A percentile compares a stretch with the other conserved stretches of the same genome.
Conservation (phyloP, 2,797 vertebrate species). For the Hirundo rustica region DNA sequence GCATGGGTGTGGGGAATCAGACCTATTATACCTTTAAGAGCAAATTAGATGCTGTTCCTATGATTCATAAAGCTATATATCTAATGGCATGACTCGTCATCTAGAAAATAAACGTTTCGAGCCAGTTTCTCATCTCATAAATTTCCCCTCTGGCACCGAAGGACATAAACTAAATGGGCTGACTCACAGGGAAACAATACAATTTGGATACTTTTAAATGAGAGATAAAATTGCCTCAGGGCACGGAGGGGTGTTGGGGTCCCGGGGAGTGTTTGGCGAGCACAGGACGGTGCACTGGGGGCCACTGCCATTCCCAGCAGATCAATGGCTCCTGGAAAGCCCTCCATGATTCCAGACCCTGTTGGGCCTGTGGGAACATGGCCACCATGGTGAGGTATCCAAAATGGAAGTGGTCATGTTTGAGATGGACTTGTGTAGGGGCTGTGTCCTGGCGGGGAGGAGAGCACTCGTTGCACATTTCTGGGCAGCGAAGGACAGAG, state of each 20-base stretch:
- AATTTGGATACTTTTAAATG: constrained; percentile 64
- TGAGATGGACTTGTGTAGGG: background rate
- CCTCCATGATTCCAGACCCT: background rate
- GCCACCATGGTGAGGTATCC: rapidly evolving
- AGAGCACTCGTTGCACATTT: rapidly evolving
- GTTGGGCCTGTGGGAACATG: background rate
- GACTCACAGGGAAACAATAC: constrained; percentile 65
- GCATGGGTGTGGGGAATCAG: constrained; percentile 73
- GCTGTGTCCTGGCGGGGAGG: background rate
- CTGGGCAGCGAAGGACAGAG: background rate
- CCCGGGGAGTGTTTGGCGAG: background rate
- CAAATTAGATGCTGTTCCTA: constrained; percentile 81
- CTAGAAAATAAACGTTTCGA: constrained; percentile 64
- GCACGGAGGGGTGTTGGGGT: background rate
- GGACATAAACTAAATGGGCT: constrained; percentile 66
- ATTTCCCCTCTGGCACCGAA: constrained; percentile 70
- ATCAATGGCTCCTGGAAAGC: background rate
- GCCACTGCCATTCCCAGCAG: background rate
- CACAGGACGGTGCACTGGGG: rapidly evolving
- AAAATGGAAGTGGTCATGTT: background rate
- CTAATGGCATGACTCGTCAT: constrained; percentile 71
- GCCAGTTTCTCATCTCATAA: constrained; percentile 72
- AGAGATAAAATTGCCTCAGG: constrained; percentile 46
- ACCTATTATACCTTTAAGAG: constrained; percentile 81
- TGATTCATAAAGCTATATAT: constrained; percentile 82